Percentiles rank a stretch among this genome's conserved stretches.
Conservation (phyloP, 2,888 invertebrate species). For the Neoitamus cyanurus region DNA sequence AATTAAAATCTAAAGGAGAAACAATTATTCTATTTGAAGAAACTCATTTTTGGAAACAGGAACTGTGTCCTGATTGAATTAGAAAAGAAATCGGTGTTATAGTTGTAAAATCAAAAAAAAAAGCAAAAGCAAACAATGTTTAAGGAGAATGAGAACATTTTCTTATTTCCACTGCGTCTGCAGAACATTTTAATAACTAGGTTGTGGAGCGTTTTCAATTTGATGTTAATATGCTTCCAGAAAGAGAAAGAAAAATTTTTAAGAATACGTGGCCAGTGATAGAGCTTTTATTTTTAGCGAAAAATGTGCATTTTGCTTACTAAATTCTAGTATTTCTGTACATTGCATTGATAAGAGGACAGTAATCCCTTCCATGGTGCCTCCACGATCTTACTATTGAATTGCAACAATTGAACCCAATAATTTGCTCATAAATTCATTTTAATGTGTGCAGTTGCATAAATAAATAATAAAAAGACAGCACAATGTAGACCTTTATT, state of each 20-base stretch:
- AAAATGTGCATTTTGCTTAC: constrained; percentile 21
- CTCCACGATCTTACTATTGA: background rate
- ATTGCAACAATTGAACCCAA: background rate
- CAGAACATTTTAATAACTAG: constrained; percentile 37
- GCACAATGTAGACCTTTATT: no score
- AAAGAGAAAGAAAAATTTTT: constrained; percentile 3
- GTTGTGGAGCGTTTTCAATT: constrained; percentile 42
- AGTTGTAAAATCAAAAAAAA: constrained; percentile 37
- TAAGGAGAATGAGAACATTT: background rate
- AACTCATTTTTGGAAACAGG: constrained; percentile 37
- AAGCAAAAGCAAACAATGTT: constrained; percentile 3
- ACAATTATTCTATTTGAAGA: constrained; percentile 39
- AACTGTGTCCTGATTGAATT: constrained; percentile 41
- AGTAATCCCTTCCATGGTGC: background rate
- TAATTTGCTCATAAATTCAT: no score
- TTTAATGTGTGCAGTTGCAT: no score
- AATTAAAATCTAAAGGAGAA: background rate
- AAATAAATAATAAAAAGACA: no score
- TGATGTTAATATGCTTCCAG: constrained; percentile 37
- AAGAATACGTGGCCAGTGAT: constrained; percentile 35
- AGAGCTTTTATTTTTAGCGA: constrained; percentile 24
- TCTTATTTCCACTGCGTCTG: constrained; percentile 31
- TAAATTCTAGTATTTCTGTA: background rate
- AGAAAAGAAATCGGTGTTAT: constrained; percentile 41
- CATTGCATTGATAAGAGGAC: background rate